Evolutionary conservation across 1,140 invertebrate genomes (phyloP).

Genomic region (Cyphomyrmex costatus): DNA sequence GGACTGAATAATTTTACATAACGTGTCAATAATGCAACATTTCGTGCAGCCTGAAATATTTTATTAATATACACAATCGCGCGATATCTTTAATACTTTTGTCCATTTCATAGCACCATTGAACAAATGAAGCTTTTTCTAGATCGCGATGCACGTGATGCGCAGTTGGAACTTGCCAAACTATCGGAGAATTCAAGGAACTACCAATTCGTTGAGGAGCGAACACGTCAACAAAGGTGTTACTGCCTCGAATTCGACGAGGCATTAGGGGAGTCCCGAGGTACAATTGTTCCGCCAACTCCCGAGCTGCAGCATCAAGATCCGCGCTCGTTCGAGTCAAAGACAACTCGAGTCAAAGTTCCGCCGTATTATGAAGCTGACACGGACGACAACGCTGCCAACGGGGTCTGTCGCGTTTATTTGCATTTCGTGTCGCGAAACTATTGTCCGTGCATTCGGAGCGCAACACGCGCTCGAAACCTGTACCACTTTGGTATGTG

Average conservation of each 20-base stretch:
- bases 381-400: constrained; percentile 63
- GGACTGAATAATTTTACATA: neutral
- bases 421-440: constrained; percentile 67
- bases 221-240: constrained; percentile 65
- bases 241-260: constrained; percentile 55
- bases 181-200: constrained; percentile 4
- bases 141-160: constrained; percentile 13
- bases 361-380: constrained; percentile 72
- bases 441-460: constrained; percentile 63
- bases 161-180: constrained; percentile 63
- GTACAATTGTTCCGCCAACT: constrained; percentile 58
- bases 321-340: constrained; percentile 63
- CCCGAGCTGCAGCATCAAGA: constrained; percentile 63
- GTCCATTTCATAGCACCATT: neutral
- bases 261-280: constrained; percentile 47
- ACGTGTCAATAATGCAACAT: neutral
- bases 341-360: constrained; percentile 58
- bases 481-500: constrained; percentile 8
- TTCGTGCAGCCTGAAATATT: neutral
- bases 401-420: constrained; percentile 60
- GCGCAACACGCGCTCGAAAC: constrained; percentile 35
- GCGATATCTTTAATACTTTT: constrained; percentile 13
- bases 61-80: neutral
- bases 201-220: constrained; percentile 58
- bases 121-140: constrained; percentile 16